Base-by-base conservation (phyloP, 1,140 invertebrate genomes). In the Chironomus tepperi region DNA sequence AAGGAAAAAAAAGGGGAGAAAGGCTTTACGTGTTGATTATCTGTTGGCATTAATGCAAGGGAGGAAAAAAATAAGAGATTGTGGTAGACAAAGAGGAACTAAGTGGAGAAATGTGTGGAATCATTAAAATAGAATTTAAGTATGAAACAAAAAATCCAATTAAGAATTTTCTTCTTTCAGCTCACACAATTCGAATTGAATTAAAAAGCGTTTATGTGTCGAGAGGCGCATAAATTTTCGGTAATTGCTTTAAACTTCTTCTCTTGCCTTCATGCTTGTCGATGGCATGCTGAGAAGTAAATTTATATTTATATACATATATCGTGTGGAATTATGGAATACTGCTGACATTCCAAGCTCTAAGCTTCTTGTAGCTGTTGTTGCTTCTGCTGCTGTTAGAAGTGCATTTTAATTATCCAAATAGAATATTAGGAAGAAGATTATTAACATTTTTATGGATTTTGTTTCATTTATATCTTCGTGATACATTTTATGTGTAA, bases 171-270 rank as follows among this genome's bases (percentile, higher is more conserved):
- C 15, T 47, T 57, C 47, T 57, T n/a, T 57, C 47, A n/a, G 47
- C 47, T 47, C n/a, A n/a, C 47, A n/a, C n/a, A 12, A 57, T 57
- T 57, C 47, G 47, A 57, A 57, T 57, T 57, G 47, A 57, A 57
- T 57, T 57, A 57, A 57, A 57, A 57, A 57, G 12, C 47, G 10
- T 57, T 57, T 57, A n/a, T n/a, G 47, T 57, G 47, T 57, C 47
- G 47, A 57, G 47, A 57, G 47, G 47, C 47, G 47, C 47, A 57
- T 57, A 57, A 57, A 57, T 57, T 57, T 57, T 57, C 47, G 47
- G 47, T 57, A 57, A 57, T 57, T 57, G 47, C 47, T 57, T 57
- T 57, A 57, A 57, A 57, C 12, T 57, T 34, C 24, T n/a, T 57
- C 47, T 57, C 47, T n/a, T 57, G 12, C 47, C 12, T 57, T 57